phyloP scores from a whole-genome alignment of 2,888 invertebrate genomes.

The Scaptomyza reducta region DNA sequence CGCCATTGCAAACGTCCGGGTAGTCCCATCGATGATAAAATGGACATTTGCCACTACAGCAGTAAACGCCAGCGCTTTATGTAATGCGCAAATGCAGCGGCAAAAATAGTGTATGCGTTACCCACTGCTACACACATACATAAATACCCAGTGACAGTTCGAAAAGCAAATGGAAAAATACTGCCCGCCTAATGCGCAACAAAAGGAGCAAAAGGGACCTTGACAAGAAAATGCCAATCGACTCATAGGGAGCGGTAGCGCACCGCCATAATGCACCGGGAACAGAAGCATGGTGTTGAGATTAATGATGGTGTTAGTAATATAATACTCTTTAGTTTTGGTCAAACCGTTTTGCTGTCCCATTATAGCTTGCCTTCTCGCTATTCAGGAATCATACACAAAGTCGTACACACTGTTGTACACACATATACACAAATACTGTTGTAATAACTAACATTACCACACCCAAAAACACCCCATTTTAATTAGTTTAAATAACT shows the following conservation, averaged over 20 bases:
- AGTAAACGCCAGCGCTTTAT: constrained; percentile 89
- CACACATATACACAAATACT: constrained; percentile 13
- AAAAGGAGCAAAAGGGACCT: neutral
- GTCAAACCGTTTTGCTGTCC: neutral
- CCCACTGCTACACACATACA: constrained; percentile 1
- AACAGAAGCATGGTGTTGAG: neutral
- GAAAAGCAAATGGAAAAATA: constrained; percentile 7
- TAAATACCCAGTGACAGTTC: constrained; percentile 7
- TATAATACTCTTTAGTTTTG: neutral
- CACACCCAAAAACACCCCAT: constrained; percentile 9
- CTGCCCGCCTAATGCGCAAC: constrained; percentile 1
- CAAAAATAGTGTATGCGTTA: constrained; percentile 11
- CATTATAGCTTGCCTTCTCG: neutral
- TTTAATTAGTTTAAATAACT: neutral
- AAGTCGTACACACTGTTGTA: neutral
- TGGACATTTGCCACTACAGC: constrained; percentile 91
- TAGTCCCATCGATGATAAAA: constrained; percentile 89
- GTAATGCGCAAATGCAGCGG: constrained; percentile 82
- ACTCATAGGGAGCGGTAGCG: neutral
- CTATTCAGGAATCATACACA: neutral
- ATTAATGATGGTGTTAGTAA: neutral
- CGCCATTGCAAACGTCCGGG: constrained; percentile 89
- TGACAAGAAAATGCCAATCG: neutral
- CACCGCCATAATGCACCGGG: neutral
- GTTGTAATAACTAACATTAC: neutral